Conservation (phyloP, 2,113 vertebrate genomes). For the Aspiorhynchus laticeps region DNA sequence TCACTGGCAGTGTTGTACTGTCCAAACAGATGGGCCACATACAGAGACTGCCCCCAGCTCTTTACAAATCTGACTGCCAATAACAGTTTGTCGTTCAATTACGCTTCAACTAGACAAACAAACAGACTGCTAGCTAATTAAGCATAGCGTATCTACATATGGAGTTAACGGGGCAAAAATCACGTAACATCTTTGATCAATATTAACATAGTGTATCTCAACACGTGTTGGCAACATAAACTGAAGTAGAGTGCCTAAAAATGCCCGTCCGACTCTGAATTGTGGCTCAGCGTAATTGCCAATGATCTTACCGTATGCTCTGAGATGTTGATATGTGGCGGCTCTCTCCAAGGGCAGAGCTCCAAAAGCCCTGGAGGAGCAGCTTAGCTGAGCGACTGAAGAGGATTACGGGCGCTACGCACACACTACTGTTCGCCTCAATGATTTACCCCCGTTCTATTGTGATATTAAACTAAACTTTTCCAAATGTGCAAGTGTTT, state of each 20-base stretch:
- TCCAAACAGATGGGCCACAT: constrained; percentile 78
- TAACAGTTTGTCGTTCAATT: constrained; percentile 77
- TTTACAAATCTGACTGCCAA: constrained; percentile 75
- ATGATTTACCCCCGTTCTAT: constrained; percentile 70
- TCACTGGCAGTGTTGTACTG: constrained; percentile 66
- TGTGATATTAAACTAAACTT: constrained; percentile 74
- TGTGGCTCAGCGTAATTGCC: background rate
- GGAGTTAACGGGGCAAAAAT: constrained; percentile 60
- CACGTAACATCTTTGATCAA: constrained; percentile 44
- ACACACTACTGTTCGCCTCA: constrained; percentile 57
- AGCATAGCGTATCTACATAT: constrained; percentile 59
- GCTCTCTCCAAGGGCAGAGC: constrained; percentile 8
- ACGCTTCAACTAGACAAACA: constrained; percentile 74
- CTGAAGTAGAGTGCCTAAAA: background rate
- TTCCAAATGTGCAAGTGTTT: constrained; percentile 73
- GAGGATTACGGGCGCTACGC: constrained; percentile 52
- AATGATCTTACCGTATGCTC: constrained; percentile 14
- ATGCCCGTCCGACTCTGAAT: background rate
- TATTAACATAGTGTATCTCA: constrained; percentile 42
- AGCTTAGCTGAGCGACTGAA: constrained; percentile 34
- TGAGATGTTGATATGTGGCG: constrained; percentile 28
- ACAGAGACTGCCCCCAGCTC: constrained; percentile 70
- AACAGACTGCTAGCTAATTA: constrained; percentile 72
- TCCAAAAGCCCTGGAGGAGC: constrained; percentile 29
- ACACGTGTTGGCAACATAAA: constrained; percentile 32